Evolutionary conservation across 2,113 vertebrate genomes (phyloP).

Genomic region (human (Homo sapiens)): DNA sequence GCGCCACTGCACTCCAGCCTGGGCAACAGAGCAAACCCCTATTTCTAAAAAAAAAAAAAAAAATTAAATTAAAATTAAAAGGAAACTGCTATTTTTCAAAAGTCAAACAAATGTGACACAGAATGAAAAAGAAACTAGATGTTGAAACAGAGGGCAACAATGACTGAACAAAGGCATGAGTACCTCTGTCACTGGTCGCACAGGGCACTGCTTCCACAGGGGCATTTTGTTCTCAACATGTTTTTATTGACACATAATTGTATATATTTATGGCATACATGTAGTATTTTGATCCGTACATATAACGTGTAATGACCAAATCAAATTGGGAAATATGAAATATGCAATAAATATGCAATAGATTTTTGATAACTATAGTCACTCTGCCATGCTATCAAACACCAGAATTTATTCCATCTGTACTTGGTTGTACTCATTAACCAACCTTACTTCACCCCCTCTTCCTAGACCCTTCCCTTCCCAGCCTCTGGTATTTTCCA

Average conservation of each 20-base stretch:
- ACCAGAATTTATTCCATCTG: not conserved
- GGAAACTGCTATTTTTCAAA: not conserved
- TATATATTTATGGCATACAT: not conserved
- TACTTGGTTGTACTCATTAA: not conserved
- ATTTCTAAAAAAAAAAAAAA: too few relatives aligned
- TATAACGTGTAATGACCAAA: not conserved
- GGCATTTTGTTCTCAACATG: not conserved
- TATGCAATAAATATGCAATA: not conserved
- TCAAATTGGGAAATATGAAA: not conserved
- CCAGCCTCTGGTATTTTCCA: not conserved
- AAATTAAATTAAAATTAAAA: not conserved
- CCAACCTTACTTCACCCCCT: not conserved
- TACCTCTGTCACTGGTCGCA: rapidly evolving
- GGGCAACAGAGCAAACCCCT: too few relatives aligned
- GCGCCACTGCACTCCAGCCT: too few relatives aligned
- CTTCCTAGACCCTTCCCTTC: not conserved
- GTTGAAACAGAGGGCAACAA: not conserved
- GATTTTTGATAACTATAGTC: not conserved
- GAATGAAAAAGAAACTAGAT: not conserved
- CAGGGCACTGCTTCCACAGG: rapidly evolving
- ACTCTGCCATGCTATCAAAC: not conserved
- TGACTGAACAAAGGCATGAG: not conserved
- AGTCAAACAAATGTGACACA: not conserved
- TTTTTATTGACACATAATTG: not conserved
- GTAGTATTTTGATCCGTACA: not conserved